Base-by-base conservation (phyloP, 1,140 invertebrate genomes). In the Drosophila burlai region DNA sequence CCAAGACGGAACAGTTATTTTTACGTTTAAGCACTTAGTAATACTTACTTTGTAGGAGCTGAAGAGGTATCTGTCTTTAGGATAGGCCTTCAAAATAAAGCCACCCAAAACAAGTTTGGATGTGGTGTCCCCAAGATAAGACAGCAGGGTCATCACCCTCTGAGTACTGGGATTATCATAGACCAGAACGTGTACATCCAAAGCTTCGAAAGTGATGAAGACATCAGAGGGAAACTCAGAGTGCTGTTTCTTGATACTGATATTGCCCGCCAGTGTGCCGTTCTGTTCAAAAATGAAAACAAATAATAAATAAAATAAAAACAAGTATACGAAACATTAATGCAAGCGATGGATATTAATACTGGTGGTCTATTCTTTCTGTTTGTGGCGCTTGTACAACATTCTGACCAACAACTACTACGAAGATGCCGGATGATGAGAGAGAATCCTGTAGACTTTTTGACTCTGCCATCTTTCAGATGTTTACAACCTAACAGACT, bases 151-250 rank as follows among this genome's bases (percentile, higher is more conserved):
- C 54, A 93, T 60, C 4, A 74, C 68, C 2, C 78, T 52, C 13
- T 86, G 62, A 15, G 26, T 49, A 18, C 36, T 62, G 1, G 66
- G 61, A 49, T 64, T 76, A 8, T 81, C 92, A n/a, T 84, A 58
- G 3, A 91, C 65, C 18, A 91, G 29, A 4, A 93, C 78, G 42
- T 94, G 91, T 2, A 95, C 96, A 77, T 95, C 94, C 49, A 95
- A 94, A 1, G 95, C 95, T 93, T 96, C 95, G 21, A 97, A 93
- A 8, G 96, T 94, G 24, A 97, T 87, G 83, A 96, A 97, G 3
- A 97, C 85, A 91, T 97, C 96, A 0, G 97, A 97, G 2, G 95
- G 95, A 85, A 97, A 97, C 55, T 96, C 95, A 0, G 93, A 93
- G 68, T 96, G 94, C 9, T 93, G 79, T 76, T 97, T 95, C 93